Evolutionary conservation across 92 coral and sea anemone genomes (phyloP).

Genomic region (Phenganax marumi): DNA sequence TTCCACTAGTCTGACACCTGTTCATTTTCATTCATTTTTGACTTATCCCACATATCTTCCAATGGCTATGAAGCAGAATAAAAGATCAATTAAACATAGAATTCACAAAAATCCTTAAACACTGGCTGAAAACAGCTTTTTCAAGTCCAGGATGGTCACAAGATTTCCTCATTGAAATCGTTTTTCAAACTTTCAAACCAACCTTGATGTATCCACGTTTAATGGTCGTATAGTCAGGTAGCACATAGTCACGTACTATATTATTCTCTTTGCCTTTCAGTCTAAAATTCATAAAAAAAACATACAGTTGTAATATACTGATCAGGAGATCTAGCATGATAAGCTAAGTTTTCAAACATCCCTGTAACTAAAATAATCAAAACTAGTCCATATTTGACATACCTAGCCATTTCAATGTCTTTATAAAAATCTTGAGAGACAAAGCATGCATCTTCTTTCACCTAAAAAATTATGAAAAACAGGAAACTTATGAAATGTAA

Average conservation of each 20-base stretch:
- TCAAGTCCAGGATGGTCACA: background rate
- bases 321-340: background rate
- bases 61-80: constrained; percentile 58
- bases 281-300: constrained; percentile 43
- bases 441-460: constrained; percentile 94
- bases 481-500: background rate
- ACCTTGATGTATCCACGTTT: constrained; percentile 96
- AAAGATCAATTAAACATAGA: background rate
- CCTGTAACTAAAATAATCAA: background rate
- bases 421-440: constrained; percentile 77
- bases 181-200: background rate
- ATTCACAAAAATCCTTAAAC: background rate
- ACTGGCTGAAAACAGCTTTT: background rate
- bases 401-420: constrained; percentile 85
- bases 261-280: constrained; percentile 76
- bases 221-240: constrained; percentile 92
- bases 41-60: constrained; percentile 82
- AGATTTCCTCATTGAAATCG: too few species aligned
- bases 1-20: constrained; percentile 60
- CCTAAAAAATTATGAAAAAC: constrained; percentile 48
- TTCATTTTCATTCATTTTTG: constrained; percentile 80
- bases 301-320: background rate
- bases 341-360: background rate
- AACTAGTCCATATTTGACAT: background rate
- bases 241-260: constrained; percentile 81